Evolutionary conservation across 2,888 invertebrate genomes (phyloP).

Genomic region (Holacanthella duospinosa): DNA sequence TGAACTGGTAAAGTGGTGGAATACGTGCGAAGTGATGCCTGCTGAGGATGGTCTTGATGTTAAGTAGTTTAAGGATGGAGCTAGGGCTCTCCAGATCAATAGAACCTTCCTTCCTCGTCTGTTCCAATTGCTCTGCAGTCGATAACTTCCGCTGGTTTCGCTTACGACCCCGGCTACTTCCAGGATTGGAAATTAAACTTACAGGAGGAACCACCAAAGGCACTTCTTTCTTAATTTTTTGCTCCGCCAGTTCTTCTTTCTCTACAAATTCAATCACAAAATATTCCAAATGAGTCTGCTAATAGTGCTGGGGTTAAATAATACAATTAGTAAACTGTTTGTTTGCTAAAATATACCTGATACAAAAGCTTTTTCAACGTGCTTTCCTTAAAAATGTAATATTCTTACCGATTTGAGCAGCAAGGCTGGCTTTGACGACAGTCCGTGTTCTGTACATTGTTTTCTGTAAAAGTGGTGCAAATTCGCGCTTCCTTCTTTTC

Average conservation of each 20-base stretch:
- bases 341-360: background rate
- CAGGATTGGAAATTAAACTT: constrained; percentile 40
- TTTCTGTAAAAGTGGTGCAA: background rate
- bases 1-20: constrained; percentile 81
- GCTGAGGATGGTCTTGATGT: constrained; percentile 72
- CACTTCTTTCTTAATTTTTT: constrained; percentile 10
- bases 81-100: constrained; percentile 93
- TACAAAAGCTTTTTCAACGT: too few relatives aligned
- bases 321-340: background rate
- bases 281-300: background rate
- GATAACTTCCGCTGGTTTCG: constrained; percentile 72
- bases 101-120: constrained; percentile 75
- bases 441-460: constrained; percentile 34
- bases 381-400: background rate
- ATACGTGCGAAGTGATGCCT: constrained; percentile 82
- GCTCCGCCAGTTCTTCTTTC: constrained; percentile 12
- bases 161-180: constrained; percentile 61
- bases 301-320: background rate
- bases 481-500: background rate
- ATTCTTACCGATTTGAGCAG: constrained; percentile 30
- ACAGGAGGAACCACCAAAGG: background rate
- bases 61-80: constrained; percentile 85
- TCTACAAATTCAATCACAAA: constrained; percentile 6
- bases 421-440: constrained; percentile 27
- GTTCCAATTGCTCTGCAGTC: constrained; percentile 82